A percentile compares a stretch with the other conserved stretches of the same genome.
Evolutionary conservation across 2,797 vertebrate genomes (phyloP).

Genomic region (Lepus oiostolus): DNA sequence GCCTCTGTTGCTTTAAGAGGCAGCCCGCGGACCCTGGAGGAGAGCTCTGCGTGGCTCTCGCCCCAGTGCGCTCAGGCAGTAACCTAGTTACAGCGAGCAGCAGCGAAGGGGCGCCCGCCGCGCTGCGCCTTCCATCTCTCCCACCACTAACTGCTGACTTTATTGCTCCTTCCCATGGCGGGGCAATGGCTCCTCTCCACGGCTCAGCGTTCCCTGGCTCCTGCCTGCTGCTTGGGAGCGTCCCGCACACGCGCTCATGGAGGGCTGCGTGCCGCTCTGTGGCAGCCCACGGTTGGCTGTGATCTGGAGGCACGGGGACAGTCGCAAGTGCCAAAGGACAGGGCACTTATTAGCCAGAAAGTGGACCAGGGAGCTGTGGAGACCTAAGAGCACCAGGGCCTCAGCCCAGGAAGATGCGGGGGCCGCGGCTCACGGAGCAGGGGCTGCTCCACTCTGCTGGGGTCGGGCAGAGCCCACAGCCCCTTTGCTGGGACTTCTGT

Average conservation of each 20-base stretch:
- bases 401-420: neutral
- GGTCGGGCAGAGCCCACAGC: neutral
- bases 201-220: neutral
- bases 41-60: neutral
- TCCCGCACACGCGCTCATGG: neutral
- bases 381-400: neutral
- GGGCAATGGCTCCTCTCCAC: neutral
- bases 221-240: neutral
- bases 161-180: neutral
- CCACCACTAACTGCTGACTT: neutral
- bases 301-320: neutral
- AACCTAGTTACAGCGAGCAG: constrained; percentile 51
- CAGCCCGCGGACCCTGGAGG: neutral
- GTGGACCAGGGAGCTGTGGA: neutral
- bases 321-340: neutral
- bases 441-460: neutral
- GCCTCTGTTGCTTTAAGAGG: neutral
- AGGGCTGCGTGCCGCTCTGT: neutral
- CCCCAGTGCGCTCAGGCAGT: neutral
- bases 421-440: neutral
- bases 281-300: neutral
- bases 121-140: constrained; percentile 24
- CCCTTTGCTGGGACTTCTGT: neutral
- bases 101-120: neutral
- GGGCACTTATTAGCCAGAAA: neutral